Percentiles rank a stretch among this genome's conserved stretches.
phyloP scores from a whole-genome alignment of 2,888 invertebrate species.

The Drosophila mercatorum region DNA sequence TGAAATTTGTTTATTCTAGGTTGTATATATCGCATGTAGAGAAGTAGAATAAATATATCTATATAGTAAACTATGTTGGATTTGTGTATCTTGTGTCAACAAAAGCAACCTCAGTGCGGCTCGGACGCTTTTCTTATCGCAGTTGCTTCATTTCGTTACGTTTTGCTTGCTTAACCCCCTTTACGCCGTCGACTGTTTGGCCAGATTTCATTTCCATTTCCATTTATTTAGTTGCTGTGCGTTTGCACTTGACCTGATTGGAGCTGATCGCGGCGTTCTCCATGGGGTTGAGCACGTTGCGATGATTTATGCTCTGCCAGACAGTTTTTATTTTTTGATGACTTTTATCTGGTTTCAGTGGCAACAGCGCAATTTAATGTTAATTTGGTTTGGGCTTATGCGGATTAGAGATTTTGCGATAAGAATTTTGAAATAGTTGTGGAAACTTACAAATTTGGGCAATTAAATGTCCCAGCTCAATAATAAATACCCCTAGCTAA shows the following conservation, averaged over 20 bases:
- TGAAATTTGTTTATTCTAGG: background rate
- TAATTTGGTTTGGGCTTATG: slow-evolving; percentile 5
- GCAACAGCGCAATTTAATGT: slow-evolving; percentile 16
- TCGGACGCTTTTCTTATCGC: slow-evolving; percentile 28
- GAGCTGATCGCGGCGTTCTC: slow-evolving; percentile 8
- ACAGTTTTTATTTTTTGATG: slow-evolving; percentile 7
- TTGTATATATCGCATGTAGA: background rate
- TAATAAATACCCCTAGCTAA: background rate
- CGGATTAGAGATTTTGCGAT: slow-evolving; percentile 1
- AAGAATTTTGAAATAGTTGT: background rate
- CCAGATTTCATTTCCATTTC: slow-evolving; percentile 11
- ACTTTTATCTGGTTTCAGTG: slow-evolving; percentile 33
- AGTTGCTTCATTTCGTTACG: background rate
- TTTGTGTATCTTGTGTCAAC: slow-evolving; percentile 3
- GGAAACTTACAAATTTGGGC: background rate
- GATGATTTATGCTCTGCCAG: slow-evolving; percentile 28
- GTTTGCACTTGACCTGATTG: slow-evolving; percentile 51
- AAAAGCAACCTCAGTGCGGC: background rate
- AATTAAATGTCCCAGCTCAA: background rate
- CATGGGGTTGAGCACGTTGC: slow-evolving; percentile 25
- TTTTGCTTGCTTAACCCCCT: slow-evolving; percentile 31
- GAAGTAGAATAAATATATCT: background rate
- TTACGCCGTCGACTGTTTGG: slow-evolving; percentile 8
- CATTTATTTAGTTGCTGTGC: slow-evolving; percentile 13
- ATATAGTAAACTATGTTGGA: background rate